Evolutionary conservation across 1,140 invertebrate species (phyloP), one percentile per base, ranked within the genome.

Genomic region (Drosophila parabipectinata): DNA sequence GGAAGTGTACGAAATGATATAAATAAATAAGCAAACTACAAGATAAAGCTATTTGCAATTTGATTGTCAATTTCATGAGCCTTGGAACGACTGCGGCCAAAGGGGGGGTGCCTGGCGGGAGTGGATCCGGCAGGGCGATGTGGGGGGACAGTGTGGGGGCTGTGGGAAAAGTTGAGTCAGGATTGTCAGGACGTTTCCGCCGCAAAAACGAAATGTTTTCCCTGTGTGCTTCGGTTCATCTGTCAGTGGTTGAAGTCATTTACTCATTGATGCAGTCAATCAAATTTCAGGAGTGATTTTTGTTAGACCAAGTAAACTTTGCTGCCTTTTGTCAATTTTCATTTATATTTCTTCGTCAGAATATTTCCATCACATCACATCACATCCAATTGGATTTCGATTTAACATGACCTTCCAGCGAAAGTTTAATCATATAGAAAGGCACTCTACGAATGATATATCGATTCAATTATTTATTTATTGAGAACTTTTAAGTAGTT

Each of bases 1-100:
- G 82, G 83, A 85, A 87, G 82, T 87, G 82, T 75, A 85, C 82
- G 74, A 87, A 85, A 85, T 88, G 82, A 85, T 88, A 85, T 85
- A 85, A 85, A 85, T 85, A 85, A 85, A 85, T 85, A 85, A 85
- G 73, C 81, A 85, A 85, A 87, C 83, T 87, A 87, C 82, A 88
- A 87, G 83, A 87, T 87, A 87, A 87, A 87, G 83, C 83, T 88
- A 87, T 87, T 87, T 87, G 83, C 83, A 83, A 87, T 87, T 87
- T 87, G 83, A 87, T 87, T 87, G 83, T 87, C 83, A 87, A 88
- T 87, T 89, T 76, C 83, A 87, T 88, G 83, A 85, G 74, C 37
- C 48, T 57, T 51, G 24, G 44, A 50, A 34, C 2, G 50, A 5
- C 26, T 24, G 58, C 21, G 30, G 34, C 34, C 34, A 37, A 37